Evolutionary conservation across 2,888 invertebrate species (phyloP).

Genomic region (Lottia gigantea): DNA sequence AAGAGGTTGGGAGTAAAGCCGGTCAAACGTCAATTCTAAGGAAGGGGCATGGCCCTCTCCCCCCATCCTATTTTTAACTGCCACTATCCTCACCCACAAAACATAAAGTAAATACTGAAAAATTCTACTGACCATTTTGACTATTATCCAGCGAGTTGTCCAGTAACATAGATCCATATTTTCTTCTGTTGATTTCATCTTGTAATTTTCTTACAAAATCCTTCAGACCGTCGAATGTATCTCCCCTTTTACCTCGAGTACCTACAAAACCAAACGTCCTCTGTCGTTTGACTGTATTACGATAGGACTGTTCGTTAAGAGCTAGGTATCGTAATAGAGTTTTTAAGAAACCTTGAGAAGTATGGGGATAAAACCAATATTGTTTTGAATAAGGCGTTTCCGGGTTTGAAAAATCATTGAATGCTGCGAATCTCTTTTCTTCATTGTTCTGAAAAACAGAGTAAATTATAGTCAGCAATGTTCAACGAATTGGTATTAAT

Average conservation of each 20-base stretch:
- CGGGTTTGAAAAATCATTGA: neutral
- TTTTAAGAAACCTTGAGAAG: neutral
- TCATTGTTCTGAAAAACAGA: neutral
- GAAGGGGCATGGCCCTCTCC: neutral
- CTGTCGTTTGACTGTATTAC: constrained; percentile 4
- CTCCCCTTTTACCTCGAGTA: neutral
- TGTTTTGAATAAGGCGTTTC: constrained; percentile 2
- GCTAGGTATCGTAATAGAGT: neutral
- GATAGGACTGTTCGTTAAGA: neutral
- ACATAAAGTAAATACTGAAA: neutral
- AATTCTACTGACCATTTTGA: neutral
- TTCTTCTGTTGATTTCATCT: neutral
- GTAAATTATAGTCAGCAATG: too few relatives aligned
- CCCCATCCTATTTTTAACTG: too few relatives aligned
- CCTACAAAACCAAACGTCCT: constrained; percentile 3
- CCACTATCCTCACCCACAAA: too few relatives aligned
- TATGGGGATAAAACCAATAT: neutral
- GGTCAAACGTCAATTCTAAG: too few relatives aligned
- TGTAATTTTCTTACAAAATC: neutral
- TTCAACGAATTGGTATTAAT: too few relatives aligned
- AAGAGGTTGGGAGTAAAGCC: too few relatives aligned
- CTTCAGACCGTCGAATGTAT: neutral
- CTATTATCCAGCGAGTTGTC: neutral
- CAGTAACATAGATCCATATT: neutral
- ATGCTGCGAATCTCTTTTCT: neutral